Conservation (phyloP, 2,888 invertebrate genomes). For the Perizoma affinitatum region DNA sequence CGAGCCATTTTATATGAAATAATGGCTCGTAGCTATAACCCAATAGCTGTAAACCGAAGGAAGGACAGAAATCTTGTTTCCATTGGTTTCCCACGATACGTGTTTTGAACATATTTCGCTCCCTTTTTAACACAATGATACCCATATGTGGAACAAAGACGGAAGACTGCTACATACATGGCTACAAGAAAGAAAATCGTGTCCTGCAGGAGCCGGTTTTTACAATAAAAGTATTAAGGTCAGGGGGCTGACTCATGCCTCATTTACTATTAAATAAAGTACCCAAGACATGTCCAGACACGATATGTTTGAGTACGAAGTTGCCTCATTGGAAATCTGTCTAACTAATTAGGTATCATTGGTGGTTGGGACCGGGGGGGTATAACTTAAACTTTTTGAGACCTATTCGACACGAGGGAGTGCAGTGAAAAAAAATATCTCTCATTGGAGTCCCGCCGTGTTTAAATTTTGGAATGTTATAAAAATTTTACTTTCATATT, state of each 20-base stretch:
- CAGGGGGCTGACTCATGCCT: conserved; percentile 45
- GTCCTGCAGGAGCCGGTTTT: conserved; percentile 61
- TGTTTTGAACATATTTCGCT: conserved; percentile 47
- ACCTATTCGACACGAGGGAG: too few relatives aligned
- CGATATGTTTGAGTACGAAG: too few relatives aligned
- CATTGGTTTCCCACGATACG: conserved; percentile 72
- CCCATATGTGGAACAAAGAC: conserved; percentile 36
- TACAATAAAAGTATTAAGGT: conserved; percentile 52
- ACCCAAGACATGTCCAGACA: too few relatives aligned
- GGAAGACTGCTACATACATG: conserved; percentile 31
- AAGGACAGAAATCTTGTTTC: conserved; percentile 69
- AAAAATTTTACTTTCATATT: too few relatives aligned
- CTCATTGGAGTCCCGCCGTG: too few relatives aligned
- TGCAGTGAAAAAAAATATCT: too few relatives aligned
- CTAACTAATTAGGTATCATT: too few relatives aligned
- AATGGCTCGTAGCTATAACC: too few relatives aligned
- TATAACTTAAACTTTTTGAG: too few relatives aligned
- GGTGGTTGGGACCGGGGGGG: too few relatives aligned
- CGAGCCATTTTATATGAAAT: conserved; percentile 54
- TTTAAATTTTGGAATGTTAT: too few relatives aligned
- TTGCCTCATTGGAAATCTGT: too few relatives aligned
- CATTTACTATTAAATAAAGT: conserved; percentile 22
- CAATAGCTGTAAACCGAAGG: conserved; percentile 68
- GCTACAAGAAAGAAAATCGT: conserved; percentile 54
- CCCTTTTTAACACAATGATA: conserved; percentile 46